phyloP scores from a whole-genome alignment of 2,797 vertebrate genomes.

The Lacerta viridis region DNA sequence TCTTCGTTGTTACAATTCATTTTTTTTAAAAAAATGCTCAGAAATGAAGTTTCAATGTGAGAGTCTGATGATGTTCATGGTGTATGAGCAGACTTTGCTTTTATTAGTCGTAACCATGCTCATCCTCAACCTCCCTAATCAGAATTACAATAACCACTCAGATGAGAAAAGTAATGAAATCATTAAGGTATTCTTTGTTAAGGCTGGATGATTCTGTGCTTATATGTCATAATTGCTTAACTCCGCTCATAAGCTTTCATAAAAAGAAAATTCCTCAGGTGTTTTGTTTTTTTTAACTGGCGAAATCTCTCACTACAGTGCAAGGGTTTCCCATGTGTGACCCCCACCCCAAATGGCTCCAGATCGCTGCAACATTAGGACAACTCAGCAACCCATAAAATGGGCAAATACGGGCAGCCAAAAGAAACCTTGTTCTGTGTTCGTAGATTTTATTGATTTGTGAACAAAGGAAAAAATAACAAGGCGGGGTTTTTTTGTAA shows the following conservation, averaged over 20 bases:
- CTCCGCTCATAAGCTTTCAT: constrained; percentile 43
- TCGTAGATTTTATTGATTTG: neutral
- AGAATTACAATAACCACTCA: constrained; percentile 74
- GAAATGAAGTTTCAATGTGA: constrained; percentile 73
- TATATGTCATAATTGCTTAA: constrained; percentile 65
- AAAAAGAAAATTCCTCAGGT: constrained; percentile 60
- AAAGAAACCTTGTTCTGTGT: neutral
- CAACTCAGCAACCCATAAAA: neutral
- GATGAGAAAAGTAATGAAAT: constrained; percentile 78
- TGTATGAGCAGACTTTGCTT: constrained; percentile 72
- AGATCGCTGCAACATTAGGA: neutral
- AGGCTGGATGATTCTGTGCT: constrained; percentile 62
- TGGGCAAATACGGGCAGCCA: neutral
- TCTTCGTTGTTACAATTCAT: constrained; percentile 75
- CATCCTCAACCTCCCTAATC: constrained; percentile 71
- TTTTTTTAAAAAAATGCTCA: constrained; percentile 68
- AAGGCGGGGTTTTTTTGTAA: no score
- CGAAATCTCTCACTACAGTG: neutral
- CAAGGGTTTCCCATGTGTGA: constrained; percentile 1
- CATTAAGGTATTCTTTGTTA: constrained; percentile 73
- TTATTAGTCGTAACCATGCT: constrained; percentile 72
- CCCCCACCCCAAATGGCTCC: neutral
- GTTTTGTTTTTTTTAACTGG: constrained; percentile 59
- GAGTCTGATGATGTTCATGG: constrained; percentile 68
- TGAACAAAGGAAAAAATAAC: no score